These are phyloP conservation scores for Zosterops japonicus DNA, from an alignment of 2,113 vertebrate species.

Conservation along the genomic window DNA sequence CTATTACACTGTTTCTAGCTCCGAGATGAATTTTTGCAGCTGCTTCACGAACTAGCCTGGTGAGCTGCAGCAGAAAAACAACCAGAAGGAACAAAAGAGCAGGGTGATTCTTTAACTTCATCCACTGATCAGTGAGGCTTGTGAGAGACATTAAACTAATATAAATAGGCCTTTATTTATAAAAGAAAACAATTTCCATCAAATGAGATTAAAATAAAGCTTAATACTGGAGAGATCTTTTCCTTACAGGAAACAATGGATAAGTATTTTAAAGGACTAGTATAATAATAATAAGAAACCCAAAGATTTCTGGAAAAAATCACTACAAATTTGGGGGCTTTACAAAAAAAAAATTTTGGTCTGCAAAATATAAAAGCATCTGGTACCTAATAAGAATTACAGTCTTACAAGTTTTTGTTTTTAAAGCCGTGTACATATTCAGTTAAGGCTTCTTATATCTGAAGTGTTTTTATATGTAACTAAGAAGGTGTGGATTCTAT, in stretches of 20 bases:
- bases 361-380: background rate
- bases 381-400: slow-evolving; percentile 3
- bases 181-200: background rate
- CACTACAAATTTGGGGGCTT: background rate
- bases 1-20: background rate
- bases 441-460: slow-evolving; percentile 20
- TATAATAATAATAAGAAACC: background rate
- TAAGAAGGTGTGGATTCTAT: slow-evolving; percentile 30
- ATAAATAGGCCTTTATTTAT: slow-evolving; percentile 20
- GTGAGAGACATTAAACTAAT: background rate
- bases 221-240: background rate
- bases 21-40: background rate
- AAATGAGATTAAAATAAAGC: background rate
- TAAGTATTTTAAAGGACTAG: background rate
- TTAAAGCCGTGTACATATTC: background rate
- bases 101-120: background rate
- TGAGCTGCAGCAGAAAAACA: background rate
- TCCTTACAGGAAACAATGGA: background rate
- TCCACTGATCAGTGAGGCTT: background rate
- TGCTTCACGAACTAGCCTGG: background rate
- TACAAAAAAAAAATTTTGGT: background rate
- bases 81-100: background rate
- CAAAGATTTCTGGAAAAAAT: background rate
- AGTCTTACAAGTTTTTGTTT: background rate
- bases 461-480: slow-evolving; percentile 28